Base-by-base conservation (phyloP, 2,888 invertebrate species). In the Euplagia quadripunctaria region DNA sequence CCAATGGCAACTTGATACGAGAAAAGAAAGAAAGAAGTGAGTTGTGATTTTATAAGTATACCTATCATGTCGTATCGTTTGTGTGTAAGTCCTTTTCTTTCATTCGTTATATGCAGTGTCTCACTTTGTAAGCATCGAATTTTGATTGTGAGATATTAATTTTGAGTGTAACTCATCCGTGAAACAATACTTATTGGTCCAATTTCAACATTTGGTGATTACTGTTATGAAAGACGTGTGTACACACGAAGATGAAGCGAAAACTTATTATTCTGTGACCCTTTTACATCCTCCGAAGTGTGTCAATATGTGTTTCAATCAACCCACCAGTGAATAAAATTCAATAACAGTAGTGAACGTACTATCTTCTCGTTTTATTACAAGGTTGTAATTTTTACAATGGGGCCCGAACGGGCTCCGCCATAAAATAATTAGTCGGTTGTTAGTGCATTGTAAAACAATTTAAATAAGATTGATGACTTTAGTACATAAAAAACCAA, bases 321-420 rank as follows among this genome's bases (percentile, higher is more conserved):
- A 78, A 79, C 61, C 20, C 14, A 83, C 84, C 82, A 86, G 88
- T 86, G 83, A 89, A 84, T 89, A 87, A 87, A 86, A 88, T 82
- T 88, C 88, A 85, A 80, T 78, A 79, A 82, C 86, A 85, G 85
- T 86, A 87, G 87, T 86, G 43, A 85, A 89, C 87, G 82, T 82
- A 74, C 80, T 82, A 80, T 83, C 89, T 89, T 89, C 90, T 88
- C 86, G 88, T 90, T 93, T 92, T 91, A 90, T 91, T 87, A 86
- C 85, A 82, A 87, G 87, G 87, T 85, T 81, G 85, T 88, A 89
- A 87, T 84, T 87, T 94, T 92, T 92, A 95, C 93, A 94, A 95
- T 96, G 95, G 93, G 92, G 89, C 92, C 92, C 85, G 90, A 91
- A 93, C 88, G 93, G 92, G 95, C 94, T 90, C 95, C 95, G 88